These are phyloP conservation scores for Miltochrista miniata DNA, from an alignment of 2,888 invertebrate species.

Conservation along the genomic window DNA sequence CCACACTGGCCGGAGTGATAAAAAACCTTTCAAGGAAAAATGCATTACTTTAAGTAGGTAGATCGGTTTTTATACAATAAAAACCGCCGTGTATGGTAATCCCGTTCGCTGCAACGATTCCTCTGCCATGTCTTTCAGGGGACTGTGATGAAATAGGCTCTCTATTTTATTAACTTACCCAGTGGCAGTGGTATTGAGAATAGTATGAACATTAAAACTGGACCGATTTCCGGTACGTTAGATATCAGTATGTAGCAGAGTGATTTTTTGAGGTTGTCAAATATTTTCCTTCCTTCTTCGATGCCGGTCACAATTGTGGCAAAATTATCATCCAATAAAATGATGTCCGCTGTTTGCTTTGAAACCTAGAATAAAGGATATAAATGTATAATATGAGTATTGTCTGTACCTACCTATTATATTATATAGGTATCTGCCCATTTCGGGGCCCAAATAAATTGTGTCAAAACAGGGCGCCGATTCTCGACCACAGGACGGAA, in stretches of 20 bases:
- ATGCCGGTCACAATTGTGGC: slow-evolving; percentile 94
- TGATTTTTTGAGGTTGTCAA: slow-evolving; percentile 93
- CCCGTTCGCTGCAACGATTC: too few relatives aligned
- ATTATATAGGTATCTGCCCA: too few relatives aligned
- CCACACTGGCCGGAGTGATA: too few relatives aligned
- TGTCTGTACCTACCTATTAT: background rate
- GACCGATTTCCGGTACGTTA: slow-evolving; percentile 92
- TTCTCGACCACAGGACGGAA: too few relatives aligned
- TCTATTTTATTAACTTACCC: slow-evolving; percentile 47
- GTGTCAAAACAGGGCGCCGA: too few relatives aligned
- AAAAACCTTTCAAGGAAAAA: too few relatives aligned
- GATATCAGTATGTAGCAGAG: slow-evolving; percentile 92
- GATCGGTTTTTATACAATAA: too few relatives aligned
- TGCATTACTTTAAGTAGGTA: too few relatives aligned
- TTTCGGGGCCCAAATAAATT: too few relatives aligned
- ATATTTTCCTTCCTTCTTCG: slow-evolving; percentile 92
- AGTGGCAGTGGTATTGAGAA: slow-evolving; percentile 90
- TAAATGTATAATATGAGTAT: background rate
- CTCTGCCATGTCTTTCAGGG: too few relatives aligned
- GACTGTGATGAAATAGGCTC: too few relatives aligned
- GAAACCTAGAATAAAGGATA: slow-evolving; percentile 71
- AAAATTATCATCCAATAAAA: slow-evolving; percentile 94
- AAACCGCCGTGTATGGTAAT: too few relatives aligned
- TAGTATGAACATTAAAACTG: slow-evolving; percentile 90
- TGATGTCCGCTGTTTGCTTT: slow-evolving; percentile 95